Evolutionary conservation across 2,113 vertebrate genomes (phyloP).

Genomic region (Argyrosomus japonicus): DNA sequence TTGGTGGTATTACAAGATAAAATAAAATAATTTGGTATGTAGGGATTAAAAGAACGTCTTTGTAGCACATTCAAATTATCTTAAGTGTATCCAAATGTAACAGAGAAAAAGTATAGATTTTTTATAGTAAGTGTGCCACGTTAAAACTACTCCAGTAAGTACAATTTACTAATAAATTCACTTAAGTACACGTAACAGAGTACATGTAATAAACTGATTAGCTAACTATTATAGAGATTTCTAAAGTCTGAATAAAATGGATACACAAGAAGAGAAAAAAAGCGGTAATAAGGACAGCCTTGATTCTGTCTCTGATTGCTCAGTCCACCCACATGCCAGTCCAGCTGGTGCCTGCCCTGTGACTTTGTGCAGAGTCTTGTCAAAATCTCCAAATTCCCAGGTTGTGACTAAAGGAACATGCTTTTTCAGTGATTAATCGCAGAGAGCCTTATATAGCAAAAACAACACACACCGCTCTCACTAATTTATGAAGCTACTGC

Average conservation of each 20-base stretch:
- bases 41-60: neutral
- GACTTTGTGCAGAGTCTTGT: slow-evolving; percentile 56
- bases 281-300: slow-evolving; percentile 43
- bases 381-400: slow-evolving; percentile 61
- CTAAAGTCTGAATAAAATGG: slow-evolving; percentile 15
- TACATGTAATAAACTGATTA: neutral
- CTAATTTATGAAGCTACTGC: slow-evolving; percentile 18
- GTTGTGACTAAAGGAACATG: slow-evolving; percentile 63
- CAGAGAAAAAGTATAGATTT: neutral
- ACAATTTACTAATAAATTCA: neutral
- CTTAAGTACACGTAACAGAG: neutral
- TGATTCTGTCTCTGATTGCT: slow-evolving; percentile 57
- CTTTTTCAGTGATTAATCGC: slow-evolving; percentile 40
- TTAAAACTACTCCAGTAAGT: neutral
- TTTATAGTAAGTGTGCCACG: neutral
- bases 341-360: slow-evolving; percentile 49
- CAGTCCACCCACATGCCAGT: slow-evolving; percentile 58
- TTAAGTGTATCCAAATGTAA: neutral
- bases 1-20: neutral
- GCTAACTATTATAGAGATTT: neutral
- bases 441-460: slow-evolving; percentile 63
- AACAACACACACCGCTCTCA: slow-evolving; percentile 32
- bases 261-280: slow-evolving; percentile 19
- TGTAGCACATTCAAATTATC: neutral
- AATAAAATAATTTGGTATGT: too few species aligned